Evolutionary conservation across 37 sponge, comb jelly and placozoan species (phyloP).

Genomic region (Cliona cf. orientalis): DNA sequence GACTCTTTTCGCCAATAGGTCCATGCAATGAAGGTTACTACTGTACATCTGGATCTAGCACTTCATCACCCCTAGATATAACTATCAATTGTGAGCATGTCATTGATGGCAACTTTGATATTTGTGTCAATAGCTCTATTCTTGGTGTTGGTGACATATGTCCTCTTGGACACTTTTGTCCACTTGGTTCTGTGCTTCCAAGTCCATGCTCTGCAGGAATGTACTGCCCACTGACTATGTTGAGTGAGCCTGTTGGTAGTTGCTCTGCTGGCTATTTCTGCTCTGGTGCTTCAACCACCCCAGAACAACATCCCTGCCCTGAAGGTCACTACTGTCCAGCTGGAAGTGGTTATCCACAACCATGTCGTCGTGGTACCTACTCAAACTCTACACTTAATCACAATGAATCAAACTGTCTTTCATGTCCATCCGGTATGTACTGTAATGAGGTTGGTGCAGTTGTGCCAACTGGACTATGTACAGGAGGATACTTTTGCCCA

Average conservation of each 20-base stretch:
- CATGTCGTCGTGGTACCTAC: background rate
- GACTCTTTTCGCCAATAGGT: background rate
- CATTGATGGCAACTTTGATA: background rate
- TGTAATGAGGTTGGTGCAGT: background rate
- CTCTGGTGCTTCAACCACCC: background rate
- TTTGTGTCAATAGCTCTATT: background rate
- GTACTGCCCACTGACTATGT: background rate
- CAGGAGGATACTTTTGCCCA: background rate
- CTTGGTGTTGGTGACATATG: background rate
- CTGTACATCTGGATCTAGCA: background rate
- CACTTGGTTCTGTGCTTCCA: background rate
- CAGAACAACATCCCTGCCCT: background rate
- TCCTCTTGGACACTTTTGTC: slow-evolving; percentile 9
- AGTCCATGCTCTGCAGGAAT: slow-evolving; percentile 1
- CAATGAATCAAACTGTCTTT: background rate
- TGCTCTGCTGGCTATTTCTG: slow-evolving; percentile 9
- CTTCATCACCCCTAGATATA: background rate
- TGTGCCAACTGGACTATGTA: background rate
- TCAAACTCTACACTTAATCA: background rate
- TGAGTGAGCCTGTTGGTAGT: background rate
- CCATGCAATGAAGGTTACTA: background rate
- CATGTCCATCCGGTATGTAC: background rate
- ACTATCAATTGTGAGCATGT: background rate
- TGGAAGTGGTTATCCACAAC: background rate
- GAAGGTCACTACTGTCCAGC: background rate